These are phyloP conservation scores for Poecile atricapillus DNA, from an alignment of 2,113 vertebrate species.

Conservation along the genomic window DNA sequence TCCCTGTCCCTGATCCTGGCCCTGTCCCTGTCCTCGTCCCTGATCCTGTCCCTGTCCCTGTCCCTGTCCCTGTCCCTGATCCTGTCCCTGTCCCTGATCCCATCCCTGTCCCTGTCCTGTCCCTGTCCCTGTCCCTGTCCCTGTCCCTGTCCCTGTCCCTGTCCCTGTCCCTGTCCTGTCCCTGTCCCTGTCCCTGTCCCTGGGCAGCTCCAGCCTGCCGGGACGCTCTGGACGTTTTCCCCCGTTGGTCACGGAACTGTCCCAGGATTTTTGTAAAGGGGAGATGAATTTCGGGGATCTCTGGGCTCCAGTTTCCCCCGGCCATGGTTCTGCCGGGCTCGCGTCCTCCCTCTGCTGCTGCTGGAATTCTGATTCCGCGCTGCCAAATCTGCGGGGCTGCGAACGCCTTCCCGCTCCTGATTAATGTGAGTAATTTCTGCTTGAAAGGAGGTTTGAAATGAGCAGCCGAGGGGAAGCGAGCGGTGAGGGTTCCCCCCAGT, in stretches of 20 bases:
- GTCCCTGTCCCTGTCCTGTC: too few species aligned
- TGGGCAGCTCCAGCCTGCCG: neutral
- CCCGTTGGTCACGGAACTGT: neutral
- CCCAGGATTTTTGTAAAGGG: neutral
- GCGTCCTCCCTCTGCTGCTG: slow-evolving; percentile 31
- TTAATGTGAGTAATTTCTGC: slow-evolving; percentile 68
- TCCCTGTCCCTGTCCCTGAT: too few species aligned
- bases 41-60: too few species aligned
- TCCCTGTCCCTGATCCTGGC: too few species aligned
- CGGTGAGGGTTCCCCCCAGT: slow-evolving; percentile 6
- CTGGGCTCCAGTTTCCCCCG: slow-evolving; percentile 29
- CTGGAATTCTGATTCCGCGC: slow-evolving; percentile 53
- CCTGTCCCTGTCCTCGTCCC: too few species aligned
- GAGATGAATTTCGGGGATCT: slow-evolving; percentile 49
- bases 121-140: neutral
- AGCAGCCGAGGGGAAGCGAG: slow-evolving; percentile 60
- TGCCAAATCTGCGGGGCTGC: slow-evolving; percentile 49
- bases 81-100: neutral
- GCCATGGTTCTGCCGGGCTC: slow-evolving; percentile 24
- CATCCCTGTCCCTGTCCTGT: neutral
- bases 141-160: neutral
- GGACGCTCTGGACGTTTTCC: neutral
- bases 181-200: neutral
- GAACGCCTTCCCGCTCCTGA: slow-evolving; percentile 59
- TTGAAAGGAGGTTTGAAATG: slow-evolving; percentile 62